Evolutionary conservation across 1,140 invertebrate species (phyloP).

Genomic region (Musca vetustissima): DNA sequence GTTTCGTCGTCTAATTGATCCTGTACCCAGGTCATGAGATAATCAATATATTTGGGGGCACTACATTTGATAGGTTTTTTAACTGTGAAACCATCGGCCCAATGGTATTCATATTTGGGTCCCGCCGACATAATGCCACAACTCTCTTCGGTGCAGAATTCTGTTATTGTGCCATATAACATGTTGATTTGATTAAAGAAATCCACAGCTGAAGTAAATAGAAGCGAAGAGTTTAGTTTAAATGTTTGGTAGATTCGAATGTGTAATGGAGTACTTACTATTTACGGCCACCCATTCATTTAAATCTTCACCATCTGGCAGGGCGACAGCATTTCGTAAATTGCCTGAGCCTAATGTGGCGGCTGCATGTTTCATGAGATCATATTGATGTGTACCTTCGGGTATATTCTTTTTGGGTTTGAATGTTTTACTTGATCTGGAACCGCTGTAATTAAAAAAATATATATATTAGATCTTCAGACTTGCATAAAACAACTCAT

Average conservation of each 20-base stretch:
- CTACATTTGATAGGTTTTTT: slow-evolving; percentile 99
- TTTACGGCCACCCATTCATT: slow-evolving; percentile 99
- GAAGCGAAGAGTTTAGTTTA: not conserved
- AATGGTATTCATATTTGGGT: slow-evolving; percentile 99
- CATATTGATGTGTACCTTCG: slow-evolving; percentile 98
- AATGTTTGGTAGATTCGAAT: not conserved
- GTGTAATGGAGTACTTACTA: slow-evolving; percentile 70
- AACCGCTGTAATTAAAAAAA: slow-evolving; percentile 38
- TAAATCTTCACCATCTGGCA: slow-evolving; percentile 98
- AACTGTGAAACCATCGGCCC: slow-evolving; percentile 97
- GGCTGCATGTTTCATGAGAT: slow-evolving; percentile 98
- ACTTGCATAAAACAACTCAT: too few relatives aligned
- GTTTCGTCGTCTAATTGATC: slow-evolving; percentile 99
- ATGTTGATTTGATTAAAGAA: slow-evolving; percentile 99
- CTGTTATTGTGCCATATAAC: slow-evolving; percentile 99
- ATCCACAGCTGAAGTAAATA: slow-evolving; percentile 84
- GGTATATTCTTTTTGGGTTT: slow-evolving; percentile 99
- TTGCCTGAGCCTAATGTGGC: slow-evolving; percentile 98
- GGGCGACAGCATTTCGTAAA: slow-evolving; percentile 89
- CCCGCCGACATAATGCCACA: slow-evolving; percentile 98
- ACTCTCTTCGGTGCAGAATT: slow-evolving; percentile 97
- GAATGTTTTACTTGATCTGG: slow-evolving; percentile 91
- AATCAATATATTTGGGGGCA: slow-evolving; percentile 99
- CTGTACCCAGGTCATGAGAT: slow-evolving; percentile 99
- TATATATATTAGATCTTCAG: not conserved